Evolutionary conservation across 2,888 invertebrate species (phyloP).

Genomic region (Rhagophthalmus giganteus): DNA sequence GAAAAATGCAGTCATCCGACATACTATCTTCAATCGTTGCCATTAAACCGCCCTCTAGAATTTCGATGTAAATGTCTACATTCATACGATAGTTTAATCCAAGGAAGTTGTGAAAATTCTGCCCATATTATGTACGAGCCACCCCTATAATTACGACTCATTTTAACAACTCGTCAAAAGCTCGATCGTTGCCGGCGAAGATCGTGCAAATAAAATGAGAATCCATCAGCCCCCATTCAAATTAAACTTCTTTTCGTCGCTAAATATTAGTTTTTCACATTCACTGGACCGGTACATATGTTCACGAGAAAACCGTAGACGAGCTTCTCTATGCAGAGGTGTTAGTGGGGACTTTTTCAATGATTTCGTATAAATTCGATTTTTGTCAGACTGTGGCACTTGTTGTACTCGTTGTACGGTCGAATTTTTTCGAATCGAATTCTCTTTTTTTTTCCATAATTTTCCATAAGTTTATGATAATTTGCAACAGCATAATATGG

Average conservation of each 20-base stretch:
- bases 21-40: neutral
- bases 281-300: neutral
- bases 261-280: neutral
- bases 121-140: neutral
- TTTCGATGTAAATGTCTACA: neutral
- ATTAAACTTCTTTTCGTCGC: neutral
- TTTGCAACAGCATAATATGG: neutral
- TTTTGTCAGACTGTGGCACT: neutral
- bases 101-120: neutral
- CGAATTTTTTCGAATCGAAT: neutral
- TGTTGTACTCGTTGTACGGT: neutral
- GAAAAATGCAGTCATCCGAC: neutral
- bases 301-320: neutral
- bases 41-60: neutral
- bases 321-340: neutral
- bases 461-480: neutral
- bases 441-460: neutral
- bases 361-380: neutral
- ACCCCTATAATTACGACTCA: neutral
- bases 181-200: neutral
- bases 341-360: neutral
- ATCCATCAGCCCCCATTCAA: neutral
- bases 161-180: neutral
- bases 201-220: neutral
- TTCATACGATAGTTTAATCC: neutral